A percentile compares a stretch with the other conserved stretches of the same genome.
phyloP scores from a whole-genome alignment of 2,113 vertebrate genomes.

The Sphyrna mokarran region DNA sequence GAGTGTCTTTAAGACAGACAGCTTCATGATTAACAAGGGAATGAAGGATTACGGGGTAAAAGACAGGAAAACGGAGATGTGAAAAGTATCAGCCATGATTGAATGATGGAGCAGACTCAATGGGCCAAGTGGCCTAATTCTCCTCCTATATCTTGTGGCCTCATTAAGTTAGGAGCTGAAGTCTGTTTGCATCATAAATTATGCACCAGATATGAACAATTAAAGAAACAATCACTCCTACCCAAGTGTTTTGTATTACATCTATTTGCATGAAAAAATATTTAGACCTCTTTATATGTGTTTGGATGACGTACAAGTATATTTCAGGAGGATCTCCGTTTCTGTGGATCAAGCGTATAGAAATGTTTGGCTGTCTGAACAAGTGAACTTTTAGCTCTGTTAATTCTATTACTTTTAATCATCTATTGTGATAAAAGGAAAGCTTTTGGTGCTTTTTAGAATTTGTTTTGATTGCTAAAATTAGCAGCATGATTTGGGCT shows the following conservation, averaged over 20 bases:
- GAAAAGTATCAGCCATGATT: too few relatives aligned
- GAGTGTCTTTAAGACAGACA: too few relatives aligned
- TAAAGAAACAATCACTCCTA: background rate
- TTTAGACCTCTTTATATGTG: background rate
- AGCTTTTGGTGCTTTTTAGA: background rate
- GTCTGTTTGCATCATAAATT: background rate
- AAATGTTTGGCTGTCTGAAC: background rate
- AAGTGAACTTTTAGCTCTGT: background rate
- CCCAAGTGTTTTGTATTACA: background rate
- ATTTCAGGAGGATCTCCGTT: background rate
- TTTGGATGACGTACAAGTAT: background rate
- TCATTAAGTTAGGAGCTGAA: background rate
- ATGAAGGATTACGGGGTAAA: too few relatives aligned
- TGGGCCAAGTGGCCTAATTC: too few relatives aligned
- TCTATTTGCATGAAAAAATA: background rate
- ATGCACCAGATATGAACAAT: background rate
- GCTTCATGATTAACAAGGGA: too few relatives aligned
- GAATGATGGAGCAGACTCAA: too few relatives aligned
- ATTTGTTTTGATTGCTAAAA: background rate
- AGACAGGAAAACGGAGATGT: too few relatives aligned
- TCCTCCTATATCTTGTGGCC: too few relatives aligned
- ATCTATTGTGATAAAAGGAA: background rate
- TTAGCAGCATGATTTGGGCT: background rate
- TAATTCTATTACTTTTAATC: background rate
- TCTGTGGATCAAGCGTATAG: background rate